Percentiles rank a stretch among this genome's conserved stretches.
Conservation (phyloP, 2,888 invertebrate genomes). For the Chalcosyrphus nemorum region DNA sequence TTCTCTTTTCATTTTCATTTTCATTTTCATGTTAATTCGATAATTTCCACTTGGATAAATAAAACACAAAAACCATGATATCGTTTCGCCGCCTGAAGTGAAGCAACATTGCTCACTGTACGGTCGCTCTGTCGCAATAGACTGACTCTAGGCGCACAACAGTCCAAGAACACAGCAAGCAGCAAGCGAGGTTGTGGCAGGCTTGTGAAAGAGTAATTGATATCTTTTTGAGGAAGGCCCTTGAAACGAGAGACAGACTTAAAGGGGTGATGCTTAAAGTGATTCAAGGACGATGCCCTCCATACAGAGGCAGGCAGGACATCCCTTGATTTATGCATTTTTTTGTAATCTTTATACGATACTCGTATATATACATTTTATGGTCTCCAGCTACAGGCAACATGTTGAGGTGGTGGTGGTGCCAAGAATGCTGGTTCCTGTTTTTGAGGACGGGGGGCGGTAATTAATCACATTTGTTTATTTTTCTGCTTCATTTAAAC, state of each 20-base stretch:
- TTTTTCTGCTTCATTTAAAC: conserved; percentile 67
- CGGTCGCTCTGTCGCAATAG: background rate
- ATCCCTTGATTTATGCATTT: conserved; percentile 16
- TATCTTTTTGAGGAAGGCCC: conserved; percentile 42
- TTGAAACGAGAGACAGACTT: conserved; percentile 35
- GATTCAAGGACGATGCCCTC: conserved; percentile 19
- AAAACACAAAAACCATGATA: conserved; percentile 63
- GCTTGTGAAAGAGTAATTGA: conserved; percentile 50
- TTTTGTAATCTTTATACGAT: conserved; percentile 36
- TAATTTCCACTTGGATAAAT: conserved; percentile 70
- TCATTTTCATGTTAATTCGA: conserved; percentile 70
- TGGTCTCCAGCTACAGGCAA: background rate
- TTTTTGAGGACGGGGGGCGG: conserved; percentile 34
- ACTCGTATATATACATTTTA: conserved; percentile 50
- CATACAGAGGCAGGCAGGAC: background rate
- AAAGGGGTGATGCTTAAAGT: background rate
- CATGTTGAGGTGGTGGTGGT: background rate
- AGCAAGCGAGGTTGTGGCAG: conserved; percentile 17
- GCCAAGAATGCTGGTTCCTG: background rate
- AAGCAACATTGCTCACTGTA: conserved; percentile 4
- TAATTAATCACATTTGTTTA: conserved; percentile 71
- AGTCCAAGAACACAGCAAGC: conserved; percentile 56
- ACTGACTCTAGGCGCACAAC: too few relatives aligned
- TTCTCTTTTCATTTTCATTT: conserved; percentile 57
- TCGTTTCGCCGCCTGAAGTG: conserved; percentile 53